Evolutionary conservation across 2,797 vertebrate species (phyloP).

Genomic region (Gouania willdenowi): DNA sequence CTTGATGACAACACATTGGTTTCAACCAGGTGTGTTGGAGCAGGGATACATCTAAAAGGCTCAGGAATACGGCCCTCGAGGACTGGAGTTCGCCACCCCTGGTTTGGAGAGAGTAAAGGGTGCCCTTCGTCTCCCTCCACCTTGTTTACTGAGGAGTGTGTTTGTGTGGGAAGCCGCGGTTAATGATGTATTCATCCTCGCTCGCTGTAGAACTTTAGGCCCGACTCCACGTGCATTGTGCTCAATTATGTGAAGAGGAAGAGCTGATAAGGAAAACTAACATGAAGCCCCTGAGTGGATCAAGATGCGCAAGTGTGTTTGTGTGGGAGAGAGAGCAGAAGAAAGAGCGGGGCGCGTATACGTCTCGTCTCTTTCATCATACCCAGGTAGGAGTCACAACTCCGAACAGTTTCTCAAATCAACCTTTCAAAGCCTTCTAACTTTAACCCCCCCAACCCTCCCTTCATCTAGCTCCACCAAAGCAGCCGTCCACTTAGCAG

Average conservation of each 20-base stretch:
- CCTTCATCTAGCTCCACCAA: slow-evolving; percentile 24
- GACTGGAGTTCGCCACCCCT: no score
- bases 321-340: neutral
- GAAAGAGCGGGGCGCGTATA: slow-evolving; percentile 18
- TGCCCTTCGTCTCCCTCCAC: slow-evolving; percentile 3
- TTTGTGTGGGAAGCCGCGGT: slow-evolving; percentile 58
- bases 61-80: no score
- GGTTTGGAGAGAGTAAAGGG: slow-evolving; percentile 14
- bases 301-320: slow-evolving; percentile 25
- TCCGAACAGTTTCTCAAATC: slow-evolving; percentile 64
- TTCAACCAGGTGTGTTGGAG: no score
- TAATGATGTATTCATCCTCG: slow-evolving; percentile 66
- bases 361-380: slow-evolving; percentile 66
- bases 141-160: slow-evolving; percentile 49
- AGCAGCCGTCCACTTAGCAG: slow-evolving; percentile 74
- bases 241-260: slow-evolving; percentile 66
- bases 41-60: no score
- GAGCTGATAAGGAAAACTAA: slow-evolving; percentile 68
- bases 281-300: slow-evolving; percentile 58
- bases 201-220: slow-evolving; percentile 33
- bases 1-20: no score
- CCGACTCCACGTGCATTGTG: slow-evolving; percentile 48
- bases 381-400: slow-evolving; percentile 55
- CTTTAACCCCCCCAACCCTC: slow-evolving; percentile 32
- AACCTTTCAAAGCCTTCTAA: slow-evolving; percentile 71